Base-by-base conservation (phyloP, 2,888 invertebrate genomes). In the Drosophila bunnanda region DNA sequence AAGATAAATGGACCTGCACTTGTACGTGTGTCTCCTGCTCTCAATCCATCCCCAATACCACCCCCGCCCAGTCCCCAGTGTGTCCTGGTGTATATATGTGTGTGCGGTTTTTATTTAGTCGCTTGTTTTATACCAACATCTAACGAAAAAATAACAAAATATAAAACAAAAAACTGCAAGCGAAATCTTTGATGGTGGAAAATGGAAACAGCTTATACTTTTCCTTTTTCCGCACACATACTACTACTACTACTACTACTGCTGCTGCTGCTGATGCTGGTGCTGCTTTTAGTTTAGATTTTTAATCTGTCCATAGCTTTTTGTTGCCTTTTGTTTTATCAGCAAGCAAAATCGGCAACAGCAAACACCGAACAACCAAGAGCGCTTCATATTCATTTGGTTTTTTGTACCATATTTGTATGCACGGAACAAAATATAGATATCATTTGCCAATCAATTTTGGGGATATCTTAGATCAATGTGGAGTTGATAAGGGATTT, bases 1-100 rank as follows among this genome's bases (percentile, higher is more conserved):
- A 84, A 84, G 83, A 84, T 84, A 84, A 84, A 84, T 84, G 83
- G 83, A 86, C 83, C 89, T 84, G 83, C 87, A 84, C 87, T 80
- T 76, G 83, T 82, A 82, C 89, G 88, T 85, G 86, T 78, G 70
- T 69, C 71, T 58, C 61, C 44, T 32, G 43, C 64, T 34, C 69
- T 60, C 50, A 30, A 71, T 69, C 60, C 50, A 54, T 54, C 39
- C 43, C 22, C 20, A 34, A 17, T 67, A 79, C 62, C 62, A 17
- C 32, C 8, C 7, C n/a, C 36, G 15, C 59, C 54, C 55, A 38
- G 20, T 22, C 48, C 38, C 53, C 10, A n/a, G 50, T 28, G 64
- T 22, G 13, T 56, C 13, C n/a, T 13, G 22, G 43, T 56, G 38
- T 57, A n/a, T 53, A 30, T 74, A 70, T 79, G 69, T 73, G 74